Conservation (phyloP, 2,113 vertebrate species). For the Pluvianellus socialis region DNA sequence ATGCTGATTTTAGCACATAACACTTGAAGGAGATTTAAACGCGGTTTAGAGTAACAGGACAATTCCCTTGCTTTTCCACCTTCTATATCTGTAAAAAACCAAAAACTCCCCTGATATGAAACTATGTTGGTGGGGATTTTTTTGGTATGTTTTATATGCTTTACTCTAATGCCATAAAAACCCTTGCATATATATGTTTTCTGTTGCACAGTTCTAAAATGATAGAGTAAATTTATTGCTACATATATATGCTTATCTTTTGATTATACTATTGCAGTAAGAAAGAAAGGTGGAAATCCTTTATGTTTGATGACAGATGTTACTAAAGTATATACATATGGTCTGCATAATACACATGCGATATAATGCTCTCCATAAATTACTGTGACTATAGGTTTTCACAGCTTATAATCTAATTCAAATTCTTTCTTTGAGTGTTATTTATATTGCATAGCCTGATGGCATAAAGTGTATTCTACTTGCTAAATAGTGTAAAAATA, state of each 20-base stretch:
- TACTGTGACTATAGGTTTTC: background rate
- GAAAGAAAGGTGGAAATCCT: background rate
- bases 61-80: background rate
- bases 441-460: background rate
- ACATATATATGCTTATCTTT: background rate
- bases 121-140: fast-evolving
- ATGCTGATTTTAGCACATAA: conserved; percentile 2
- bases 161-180: background rate
- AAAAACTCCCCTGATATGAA: background rate
- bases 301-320: background rate
- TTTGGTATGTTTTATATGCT: background rate
- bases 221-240: background rate
- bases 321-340: background rate
- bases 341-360: background rate
- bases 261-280: background rate
- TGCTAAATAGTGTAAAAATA: background rate
- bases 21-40: background rate
- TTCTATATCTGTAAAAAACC: background rate
- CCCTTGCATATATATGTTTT: background rate
- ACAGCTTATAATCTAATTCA: background rate
- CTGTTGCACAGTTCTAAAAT: background rate
- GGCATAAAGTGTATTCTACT: background rate
- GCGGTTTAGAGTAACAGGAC: background rate
- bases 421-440: background rate
- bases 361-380: background rate